Percentiles rank a stretch among this genome's conserved stretches.
Conservation (phyloP, 1,140 invertebrate genomes). For the Eueides isabella region DNA sequence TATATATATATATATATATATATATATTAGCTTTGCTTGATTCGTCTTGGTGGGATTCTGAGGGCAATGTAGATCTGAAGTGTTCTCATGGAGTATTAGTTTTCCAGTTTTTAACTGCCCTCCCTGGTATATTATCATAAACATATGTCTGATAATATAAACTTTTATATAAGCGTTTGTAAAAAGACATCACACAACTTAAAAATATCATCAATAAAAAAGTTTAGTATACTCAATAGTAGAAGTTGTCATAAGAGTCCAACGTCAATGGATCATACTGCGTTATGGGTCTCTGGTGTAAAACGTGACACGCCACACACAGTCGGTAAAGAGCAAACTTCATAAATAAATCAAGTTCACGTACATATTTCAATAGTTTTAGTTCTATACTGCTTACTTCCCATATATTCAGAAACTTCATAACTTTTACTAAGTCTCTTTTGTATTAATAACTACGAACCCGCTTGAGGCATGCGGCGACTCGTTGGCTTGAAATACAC, state of each 20-base stretch:
- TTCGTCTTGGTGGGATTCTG: too few relatives aligned
- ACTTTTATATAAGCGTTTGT: too few relatives aligned
- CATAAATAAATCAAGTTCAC: conserved; percentile 17
- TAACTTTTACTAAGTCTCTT: background rate
- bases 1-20: too few relatives aligned
- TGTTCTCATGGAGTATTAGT: too few relatives aligned
- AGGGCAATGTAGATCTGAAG: too few relatives aligned
- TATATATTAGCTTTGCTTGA: too few relatives aligned
- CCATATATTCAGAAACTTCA: background rate
- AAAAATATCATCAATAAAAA: background rate
- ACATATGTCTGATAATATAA: too few relatives aligned
- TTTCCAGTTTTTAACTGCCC: too few relatives aligned
- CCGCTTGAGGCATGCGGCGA: too few relatives aligned
- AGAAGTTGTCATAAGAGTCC: background rate
- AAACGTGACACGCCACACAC: conserved; percentile 9
- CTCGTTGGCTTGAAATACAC: too few relatives aligned
- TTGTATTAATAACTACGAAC: too few relatives aligned
- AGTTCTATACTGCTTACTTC: background rate
- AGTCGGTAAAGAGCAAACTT: conserved; percentile 13
- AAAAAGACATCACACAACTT: background rate
- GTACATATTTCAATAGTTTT: conserved; percentile 17
- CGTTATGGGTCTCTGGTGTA: conserved; percentile 17
- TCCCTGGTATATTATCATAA: too few relatives aligned
- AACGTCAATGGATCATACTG: background rate
- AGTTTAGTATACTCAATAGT: background rate